Conservation (phyloP, 2,113 vertebrate species). For the Chlamydotis undulata region DNA sequence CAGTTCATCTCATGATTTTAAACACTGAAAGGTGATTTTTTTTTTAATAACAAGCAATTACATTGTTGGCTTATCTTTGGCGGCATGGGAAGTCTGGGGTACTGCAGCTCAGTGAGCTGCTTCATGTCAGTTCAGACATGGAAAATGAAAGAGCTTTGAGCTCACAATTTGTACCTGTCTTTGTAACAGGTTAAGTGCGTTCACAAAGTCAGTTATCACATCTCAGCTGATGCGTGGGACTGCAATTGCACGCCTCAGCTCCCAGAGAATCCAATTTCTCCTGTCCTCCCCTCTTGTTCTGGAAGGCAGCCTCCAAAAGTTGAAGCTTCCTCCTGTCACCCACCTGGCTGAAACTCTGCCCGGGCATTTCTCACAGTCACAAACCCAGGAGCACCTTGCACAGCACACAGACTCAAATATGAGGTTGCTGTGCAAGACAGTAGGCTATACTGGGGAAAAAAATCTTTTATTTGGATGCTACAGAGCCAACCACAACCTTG, state of each 20-base stretch:
- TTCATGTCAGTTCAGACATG: not conserved
- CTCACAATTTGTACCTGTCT: constrained; percentile 39
- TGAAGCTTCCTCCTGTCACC: not conserved
- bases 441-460: not conserved
- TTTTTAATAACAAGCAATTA: not conserved
- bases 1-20: not conserved
- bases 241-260: not conserved
- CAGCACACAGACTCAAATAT: not conserved
- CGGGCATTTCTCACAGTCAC: not conserved
- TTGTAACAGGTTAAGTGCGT: not conserved
- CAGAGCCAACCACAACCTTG: not conserved
- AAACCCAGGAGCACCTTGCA: not conserved
- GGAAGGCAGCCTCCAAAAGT: accelerated
- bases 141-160: not conserved
- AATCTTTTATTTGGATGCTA: not conserved
- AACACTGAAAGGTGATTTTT: not conserved
- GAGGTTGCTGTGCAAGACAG: not conserved
- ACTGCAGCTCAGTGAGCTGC: not conserved
- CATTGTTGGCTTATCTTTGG: not conserved
- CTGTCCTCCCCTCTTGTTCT: not conserved
- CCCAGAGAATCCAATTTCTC: not conserved
- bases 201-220: constrained; percentile 29
- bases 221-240: constrained; percentile 5
- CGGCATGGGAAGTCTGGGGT: not conserved
- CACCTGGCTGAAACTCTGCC: not conserved